Evolutionary conservation across 2,888 invertebrate species (phyloP).

Genomic region (Cryptophagus acutangulus): DNA sequence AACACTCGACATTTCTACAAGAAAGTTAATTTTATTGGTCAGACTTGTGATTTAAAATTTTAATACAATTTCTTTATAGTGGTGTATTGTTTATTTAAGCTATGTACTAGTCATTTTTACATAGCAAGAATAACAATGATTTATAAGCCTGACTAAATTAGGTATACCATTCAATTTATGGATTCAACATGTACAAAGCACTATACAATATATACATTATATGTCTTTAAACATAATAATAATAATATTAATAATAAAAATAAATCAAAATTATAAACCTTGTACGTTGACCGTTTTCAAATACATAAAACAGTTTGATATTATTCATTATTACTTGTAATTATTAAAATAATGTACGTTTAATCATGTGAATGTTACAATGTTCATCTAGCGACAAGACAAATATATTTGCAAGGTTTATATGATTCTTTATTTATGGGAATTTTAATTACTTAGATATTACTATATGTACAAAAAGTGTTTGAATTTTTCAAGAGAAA

Average conservation of each 20-base stretch:
- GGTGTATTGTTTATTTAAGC: slow-evolving; percentile 36
- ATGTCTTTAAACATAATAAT: slow-evolving; percentile 7
- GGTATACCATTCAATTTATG: slow-evolving; percentile 49
- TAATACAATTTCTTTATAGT: slow-evolving; percentile 38
- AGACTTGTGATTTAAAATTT: slow-evolving; percentile 44
- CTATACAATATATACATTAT: slow-evolving; percentile 53
- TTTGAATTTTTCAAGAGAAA: too few relatives aligned
- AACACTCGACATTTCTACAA: too few relatives aligned
- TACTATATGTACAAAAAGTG: too few relatives aligned
- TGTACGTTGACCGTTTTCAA: not conserved
- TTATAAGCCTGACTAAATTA: slow-evolving; percentile 35
- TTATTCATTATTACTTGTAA: not conserved
- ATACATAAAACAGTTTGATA: not conserved
- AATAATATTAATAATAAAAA: not conserved
- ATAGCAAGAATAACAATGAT: slow-evolving; percentile 38
- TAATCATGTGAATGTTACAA: not conserved
- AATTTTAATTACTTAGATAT: too few relatives aligned
- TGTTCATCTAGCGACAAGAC: not conserved
- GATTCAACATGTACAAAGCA: slow-evolving; percentile 56
- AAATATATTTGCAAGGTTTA: not conserved
- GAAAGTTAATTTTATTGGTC: slow-evolving; percentile 43
- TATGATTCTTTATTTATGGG: too few relatives aligned
- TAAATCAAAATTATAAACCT: not conserved
- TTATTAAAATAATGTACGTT: not conserved
- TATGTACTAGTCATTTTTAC: slow-evolving; percentile 31